phyloP scores from a whole-genome alignment of 2,888 invertebrate genomes.

The Octodonta nipae region DNA sequence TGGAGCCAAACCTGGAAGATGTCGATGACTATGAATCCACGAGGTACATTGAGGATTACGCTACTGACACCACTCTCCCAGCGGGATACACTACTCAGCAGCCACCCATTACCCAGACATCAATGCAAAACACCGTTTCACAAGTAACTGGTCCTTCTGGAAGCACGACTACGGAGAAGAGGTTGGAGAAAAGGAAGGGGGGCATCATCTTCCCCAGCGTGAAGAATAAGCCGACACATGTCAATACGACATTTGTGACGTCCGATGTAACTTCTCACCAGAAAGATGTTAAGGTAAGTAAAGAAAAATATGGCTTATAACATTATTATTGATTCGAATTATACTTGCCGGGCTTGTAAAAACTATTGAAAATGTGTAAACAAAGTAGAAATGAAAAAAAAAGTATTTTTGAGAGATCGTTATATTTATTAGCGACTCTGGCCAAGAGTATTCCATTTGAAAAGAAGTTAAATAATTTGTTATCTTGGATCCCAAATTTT shows the following conservation, averaged over 20 bases:
- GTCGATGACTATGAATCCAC: constrained; percentile 66
- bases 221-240: constrained; percentile 75
- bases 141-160: constrained; percentile 11
- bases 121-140: constrained; percentile 12
- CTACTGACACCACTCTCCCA: constrained; percentile 28
- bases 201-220: constrained; percentile 83
- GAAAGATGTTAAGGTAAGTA: constrained; percentile 71
- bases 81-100: constrained; percentile 35
- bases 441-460: too few species aligned
- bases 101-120: constrained; percentile 25
- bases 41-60: constrained; percentile 39
- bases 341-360: too few species aligned
- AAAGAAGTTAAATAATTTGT: too few species aligned
- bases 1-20: constrained; percentile 66
- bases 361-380: too few species aligned
- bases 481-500: too few species aligned
- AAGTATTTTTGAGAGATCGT: too few species aligned
- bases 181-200: constrained; percentile 49
- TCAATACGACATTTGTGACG: constrained; percentile 69
- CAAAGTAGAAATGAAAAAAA: too few species aligned
- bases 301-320: too few species aligned
- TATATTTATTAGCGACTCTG: too few species aligned
- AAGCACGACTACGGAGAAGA: constrained; percentile 35
- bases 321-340: too few species aligned
- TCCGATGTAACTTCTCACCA: constrained; percentile 56